phyloP scores from a whole-genome alignment of 2,113 vertebrate genomes.

The Microtus richardsoni region DNA sequence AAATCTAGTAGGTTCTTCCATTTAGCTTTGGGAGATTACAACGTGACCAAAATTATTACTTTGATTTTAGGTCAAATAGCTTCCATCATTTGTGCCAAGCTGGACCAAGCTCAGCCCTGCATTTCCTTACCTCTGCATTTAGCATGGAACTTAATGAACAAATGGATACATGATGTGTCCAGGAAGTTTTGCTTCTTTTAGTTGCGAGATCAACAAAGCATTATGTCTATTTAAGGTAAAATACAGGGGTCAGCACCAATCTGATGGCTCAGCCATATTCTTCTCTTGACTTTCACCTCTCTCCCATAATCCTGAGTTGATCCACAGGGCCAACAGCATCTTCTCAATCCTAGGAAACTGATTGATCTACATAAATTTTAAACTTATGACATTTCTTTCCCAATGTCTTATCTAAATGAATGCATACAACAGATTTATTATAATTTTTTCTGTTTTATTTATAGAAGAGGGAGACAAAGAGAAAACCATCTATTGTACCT shows the following conservation, averaged over 20 bases:
- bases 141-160: background rate
- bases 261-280: background rate
- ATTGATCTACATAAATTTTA: background rate
- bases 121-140: background rate
- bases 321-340: background rate
- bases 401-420: slow-evolving; percentile 17
- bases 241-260: background rate
- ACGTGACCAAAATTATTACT: background rate
- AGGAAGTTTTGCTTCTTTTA: background rate
- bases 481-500: background rate
- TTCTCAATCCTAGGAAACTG: background rate
- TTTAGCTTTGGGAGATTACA: background rate
- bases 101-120: background rate
- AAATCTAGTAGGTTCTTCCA: background rate
- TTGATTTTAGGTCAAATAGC: background rate
- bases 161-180: background rate
- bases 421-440: background rate
- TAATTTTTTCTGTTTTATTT: background rate
- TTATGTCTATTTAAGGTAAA: background rate
- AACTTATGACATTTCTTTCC: background rate
- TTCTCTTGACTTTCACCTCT: background rate
- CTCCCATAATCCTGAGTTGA: background rate
- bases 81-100: background rate
- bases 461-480: background rate
- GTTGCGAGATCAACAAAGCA: background rate